Evolutionary conservation across 2,113 vertebrate genomes (phyloP).

Genomic region (Chionodraco myersi): DNA sequence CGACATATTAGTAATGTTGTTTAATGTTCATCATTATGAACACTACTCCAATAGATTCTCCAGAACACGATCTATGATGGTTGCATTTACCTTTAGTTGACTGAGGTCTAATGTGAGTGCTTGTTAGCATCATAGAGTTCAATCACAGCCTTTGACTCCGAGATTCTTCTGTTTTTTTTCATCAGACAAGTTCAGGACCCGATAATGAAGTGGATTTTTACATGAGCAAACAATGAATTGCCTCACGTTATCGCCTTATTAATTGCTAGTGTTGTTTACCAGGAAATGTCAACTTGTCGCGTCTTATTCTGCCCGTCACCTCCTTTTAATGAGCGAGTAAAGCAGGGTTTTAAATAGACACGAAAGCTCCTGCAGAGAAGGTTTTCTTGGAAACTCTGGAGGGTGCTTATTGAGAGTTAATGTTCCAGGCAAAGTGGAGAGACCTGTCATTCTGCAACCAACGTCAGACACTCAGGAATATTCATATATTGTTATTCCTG

Average conservation of each 20-base stretch:
- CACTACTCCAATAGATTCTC: neutral
- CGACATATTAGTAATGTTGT: no score
- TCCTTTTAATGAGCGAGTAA: slow-evolving; percentile 54
- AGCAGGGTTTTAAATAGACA: slow-evolving; percentile 44
- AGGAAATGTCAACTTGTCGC: slow-evolving; percentile 50
- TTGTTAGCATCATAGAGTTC: neutral
- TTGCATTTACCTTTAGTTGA: neutral
- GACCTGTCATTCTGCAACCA: slow-evolving; percentile 8
- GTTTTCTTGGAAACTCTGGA: slow-evolving; percentile 40
- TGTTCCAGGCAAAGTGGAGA: slow-evolving; percentile 22
- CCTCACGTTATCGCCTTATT: slow-evolving; percentile 26
- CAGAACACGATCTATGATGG: neutral
- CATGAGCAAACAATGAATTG: slow-evolving; percentile 1
- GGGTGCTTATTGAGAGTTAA: slow-evolving; percentile 40
- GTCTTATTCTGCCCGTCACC: slow-evolving; percentile 27
- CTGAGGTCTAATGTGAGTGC: neutral
- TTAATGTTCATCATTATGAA: no score
- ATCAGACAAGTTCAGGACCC: neutral
- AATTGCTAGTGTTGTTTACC: slow-evolving; percentile 33
- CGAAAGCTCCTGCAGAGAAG: slow-evolving; percentile 41
- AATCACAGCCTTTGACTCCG: neutral
- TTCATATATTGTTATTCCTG: neutral
- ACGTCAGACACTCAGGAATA: neutral
- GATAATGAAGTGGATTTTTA: slow-evolving; percentile 7
- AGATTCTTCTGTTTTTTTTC: neutral